Conservation (phyloP, 2,113 vertebrate species). For the Trachemys scripta region DNA sequence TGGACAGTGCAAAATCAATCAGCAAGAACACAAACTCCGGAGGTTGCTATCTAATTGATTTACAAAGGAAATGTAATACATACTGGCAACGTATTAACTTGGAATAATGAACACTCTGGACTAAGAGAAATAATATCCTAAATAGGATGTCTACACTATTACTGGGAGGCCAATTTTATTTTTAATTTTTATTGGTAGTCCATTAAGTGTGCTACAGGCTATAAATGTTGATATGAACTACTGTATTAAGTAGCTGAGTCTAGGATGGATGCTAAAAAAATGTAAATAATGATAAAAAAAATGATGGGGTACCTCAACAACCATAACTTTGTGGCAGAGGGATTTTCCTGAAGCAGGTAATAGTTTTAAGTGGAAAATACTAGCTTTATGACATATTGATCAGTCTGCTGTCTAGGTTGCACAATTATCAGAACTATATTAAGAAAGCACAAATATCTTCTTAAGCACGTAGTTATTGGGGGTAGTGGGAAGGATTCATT, state of each 20-base stretch:
- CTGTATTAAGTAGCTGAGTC: not conserved
- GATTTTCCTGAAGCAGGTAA: no score
- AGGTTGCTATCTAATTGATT: accelerated
- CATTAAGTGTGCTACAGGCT: not conserved
- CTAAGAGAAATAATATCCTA: no score
- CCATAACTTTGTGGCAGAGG: no score
- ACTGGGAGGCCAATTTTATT: not conserved
- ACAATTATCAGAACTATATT: no score
- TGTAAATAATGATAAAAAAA: not conserved
- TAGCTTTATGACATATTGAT: no score
- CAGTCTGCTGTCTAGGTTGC: no score
- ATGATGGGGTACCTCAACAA: not conserved
- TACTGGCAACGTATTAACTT: not conserved
- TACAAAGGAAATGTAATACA: not conserved
- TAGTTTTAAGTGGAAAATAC: no score
- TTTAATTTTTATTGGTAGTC: not conserved
- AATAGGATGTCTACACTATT: not conserved
- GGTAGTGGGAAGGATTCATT: not conserved
- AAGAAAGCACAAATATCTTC: no score
- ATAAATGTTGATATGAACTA: not conserved
- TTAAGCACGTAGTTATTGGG: no score
- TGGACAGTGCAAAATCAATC: not conserved
- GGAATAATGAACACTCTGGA: not conserved
- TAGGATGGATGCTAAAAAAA: not conserved
- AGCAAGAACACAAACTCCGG: not conserved